Conservation (phyloP, 2,888 invertebrate genomes). For the Meiosimyza decipiens region DNA sequence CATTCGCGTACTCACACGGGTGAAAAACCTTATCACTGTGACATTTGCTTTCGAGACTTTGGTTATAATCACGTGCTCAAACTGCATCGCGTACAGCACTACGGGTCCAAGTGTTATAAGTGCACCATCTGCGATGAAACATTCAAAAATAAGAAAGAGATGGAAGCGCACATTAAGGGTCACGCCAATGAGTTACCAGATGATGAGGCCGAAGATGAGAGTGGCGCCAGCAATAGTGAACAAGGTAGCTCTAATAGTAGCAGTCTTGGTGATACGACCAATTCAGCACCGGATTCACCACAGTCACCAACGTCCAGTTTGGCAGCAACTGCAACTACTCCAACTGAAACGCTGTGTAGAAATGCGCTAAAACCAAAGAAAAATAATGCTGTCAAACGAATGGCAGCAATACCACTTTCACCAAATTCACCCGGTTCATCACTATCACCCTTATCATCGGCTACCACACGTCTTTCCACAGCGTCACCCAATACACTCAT, state of each 20-base stretch:
- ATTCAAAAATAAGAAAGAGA: slow-evolving; percentile 89
- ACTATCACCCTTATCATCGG: slow-evolving; percentile 51
- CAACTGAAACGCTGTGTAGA: no score
- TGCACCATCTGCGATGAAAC: slow-evolving; percentile 92
- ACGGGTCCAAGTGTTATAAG: slow-evolving; percentile 91
- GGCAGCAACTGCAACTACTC: slow-evolving; percentile 3
- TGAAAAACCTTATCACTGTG: slow-evolving; percentile 90
- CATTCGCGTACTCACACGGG: slow-evolving; percentile 92
- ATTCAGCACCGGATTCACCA: slow-evolving; percentile 54
- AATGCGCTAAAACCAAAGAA: neutral
- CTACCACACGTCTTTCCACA: slow-evolving; percentile 42
- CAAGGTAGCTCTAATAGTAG: slow-evolving; percentile 47
- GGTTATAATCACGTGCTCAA: slow-evolving; percentile 93
- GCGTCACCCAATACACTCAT: slow-evolving; percentile 38
- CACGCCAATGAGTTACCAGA: slow-evolving; percentile 76
- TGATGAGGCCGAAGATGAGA: slow-evolving; percentile 62
- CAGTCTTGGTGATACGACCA: slow-evolving; percentile 49
- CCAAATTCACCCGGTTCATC: slow-evolving; percentile 56
- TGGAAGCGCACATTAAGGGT: slow-evolving; percentile 88
- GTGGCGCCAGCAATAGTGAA: slow-evolving; percentile 39
- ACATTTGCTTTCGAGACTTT: slow-evolving; percentile 90
- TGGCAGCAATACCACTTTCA: slow-evolving; percentile 43
- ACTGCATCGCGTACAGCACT: slow-evolving; percentile 89
- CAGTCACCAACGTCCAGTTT: slow-evolving; percentile 48
- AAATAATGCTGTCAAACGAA: neutral